A percentile compares a stretch with the other conserved stretches of the same genome.
Evolutionary conservation across 2,113 vertebrate genomes (phyloP).

Genomic region (Dipodomys ordii): DNA sequence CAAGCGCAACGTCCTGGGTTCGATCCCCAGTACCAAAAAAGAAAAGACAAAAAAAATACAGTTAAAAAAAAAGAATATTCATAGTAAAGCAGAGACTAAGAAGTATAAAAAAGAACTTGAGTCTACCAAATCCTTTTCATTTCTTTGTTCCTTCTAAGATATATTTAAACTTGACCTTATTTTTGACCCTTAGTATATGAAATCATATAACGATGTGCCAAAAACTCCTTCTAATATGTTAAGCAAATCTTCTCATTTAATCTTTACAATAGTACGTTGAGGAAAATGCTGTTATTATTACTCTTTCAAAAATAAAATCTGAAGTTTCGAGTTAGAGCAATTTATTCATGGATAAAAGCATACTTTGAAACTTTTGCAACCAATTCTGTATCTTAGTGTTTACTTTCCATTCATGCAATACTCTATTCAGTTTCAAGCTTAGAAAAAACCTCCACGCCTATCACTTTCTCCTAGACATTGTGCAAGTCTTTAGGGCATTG

Average conservation of each 20-base stretch:
- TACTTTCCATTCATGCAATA: background rate
- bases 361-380: background rate
- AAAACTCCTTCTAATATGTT: background rate
- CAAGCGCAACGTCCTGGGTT: too few relatives aligned
- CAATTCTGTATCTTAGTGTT: background rate
- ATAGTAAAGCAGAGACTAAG: background rate
- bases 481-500: background rate
- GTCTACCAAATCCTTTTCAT: background rate
- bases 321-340: background rate
- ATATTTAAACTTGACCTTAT: background rate
- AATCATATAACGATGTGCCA: background rate
- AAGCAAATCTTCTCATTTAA: background rate
- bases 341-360: background rate
- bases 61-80: too few relatives aligned
- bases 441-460: background rate
- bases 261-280: background rate
- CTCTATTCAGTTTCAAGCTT: background rate
- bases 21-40: too few relatives aligned
- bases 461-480: background rate
- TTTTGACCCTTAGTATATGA: background rate
- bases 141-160: background rate
- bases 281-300: background rate
- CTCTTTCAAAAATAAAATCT: slow-evolving; percentile 6
- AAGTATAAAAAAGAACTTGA: background rate
- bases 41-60: too few relatives aligned